Base-by-base conservation (phyloP, 2,888 invertebrate species). In the Microplitis deprimator region DNA sequence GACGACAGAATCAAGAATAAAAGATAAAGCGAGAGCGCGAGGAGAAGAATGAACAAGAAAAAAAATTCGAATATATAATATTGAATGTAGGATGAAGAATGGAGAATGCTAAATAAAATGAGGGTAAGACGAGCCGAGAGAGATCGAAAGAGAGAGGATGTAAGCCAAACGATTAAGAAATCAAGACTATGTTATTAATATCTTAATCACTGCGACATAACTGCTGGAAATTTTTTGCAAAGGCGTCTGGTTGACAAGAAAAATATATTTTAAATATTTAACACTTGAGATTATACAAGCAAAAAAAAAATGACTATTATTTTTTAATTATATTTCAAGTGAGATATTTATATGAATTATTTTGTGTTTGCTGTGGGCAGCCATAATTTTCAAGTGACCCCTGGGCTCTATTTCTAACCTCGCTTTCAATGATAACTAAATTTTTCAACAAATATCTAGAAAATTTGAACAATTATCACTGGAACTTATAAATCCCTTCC, bases 161-260 rank as follows among this genome's bases (percentile, higher is more conserved):
- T 60, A 73, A 70, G 74, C 73, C 70, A 77, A 68, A 74, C 74
- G 81, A 80, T 81, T 81, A 80, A 77, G 78, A 73, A 80, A 77
- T 78, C 78, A 80, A 78, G 74, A 69, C 78, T 74, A 65, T 76
- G 79, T 81, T 83, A 81, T 82, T 80, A 82, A 81, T 82, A 82
- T 83, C 82, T 82, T 83, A 80, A 81, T 82, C 79, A 82, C 82
- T 77, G 76, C 61, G 71, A 40, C 65, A 39, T 72, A 72, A 76
- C 72, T 40, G 76, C 40, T 68, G 77, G 40, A 16, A 50, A 76
- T 73, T 78, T 81, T 81, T 82, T 81, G 79, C 79, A 29, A 75
- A 76, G 80, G 77, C 78, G 80, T 81, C 82, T 82, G 81, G 80
- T 74, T 67, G 29, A 50, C n/a, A 59, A 16, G 16, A n/a, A 67